Conservation (phyloP, 2,113 vertebrate genomes). For the Sitta europaea region DNA sequence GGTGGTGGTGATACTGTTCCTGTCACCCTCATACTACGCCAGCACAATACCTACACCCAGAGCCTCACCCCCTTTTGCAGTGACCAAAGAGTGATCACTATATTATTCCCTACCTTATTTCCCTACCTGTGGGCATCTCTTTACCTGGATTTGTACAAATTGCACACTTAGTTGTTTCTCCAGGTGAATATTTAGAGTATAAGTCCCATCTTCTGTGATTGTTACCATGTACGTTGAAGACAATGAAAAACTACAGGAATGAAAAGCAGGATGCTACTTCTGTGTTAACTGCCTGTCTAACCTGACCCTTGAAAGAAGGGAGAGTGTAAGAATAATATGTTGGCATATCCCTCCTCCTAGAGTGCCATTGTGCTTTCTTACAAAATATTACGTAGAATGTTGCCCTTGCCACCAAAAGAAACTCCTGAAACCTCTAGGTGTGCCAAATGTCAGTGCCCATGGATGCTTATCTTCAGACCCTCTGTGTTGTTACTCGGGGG, state of each 20-base stretch:
- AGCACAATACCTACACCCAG: neutral
- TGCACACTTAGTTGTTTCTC: neutral
- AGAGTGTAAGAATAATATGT: neutral
- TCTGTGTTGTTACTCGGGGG: neutral
- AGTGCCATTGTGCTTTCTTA: neutral
- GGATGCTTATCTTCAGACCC: neutral
- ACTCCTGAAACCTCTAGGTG: neutral
- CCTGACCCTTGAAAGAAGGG: neutral
- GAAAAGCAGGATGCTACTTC: neutral
- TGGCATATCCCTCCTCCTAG: neutral
- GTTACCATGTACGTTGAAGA: neutral
- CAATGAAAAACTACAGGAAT: neutral
- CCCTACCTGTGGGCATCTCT: neutral
- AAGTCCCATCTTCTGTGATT: neutral
- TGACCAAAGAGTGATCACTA: accelerated
- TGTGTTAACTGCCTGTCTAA: neutral
- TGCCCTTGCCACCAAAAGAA: neutral
- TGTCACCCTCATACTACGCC: neutral
- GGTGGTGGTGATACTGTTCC: accelerated
- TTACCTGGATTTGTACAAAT: neutral
- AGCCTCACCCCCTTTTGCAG: neutral
- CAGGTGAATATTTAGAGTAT: neutral
- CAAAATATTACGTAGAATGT: neutral
- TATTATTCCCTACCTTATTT: no score
- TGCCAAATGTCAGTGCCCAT: neutral